Evolutionary conservation across 2,888 invertebrate species (phyloP).

Genomic region (Acleris emargana): DNA sequence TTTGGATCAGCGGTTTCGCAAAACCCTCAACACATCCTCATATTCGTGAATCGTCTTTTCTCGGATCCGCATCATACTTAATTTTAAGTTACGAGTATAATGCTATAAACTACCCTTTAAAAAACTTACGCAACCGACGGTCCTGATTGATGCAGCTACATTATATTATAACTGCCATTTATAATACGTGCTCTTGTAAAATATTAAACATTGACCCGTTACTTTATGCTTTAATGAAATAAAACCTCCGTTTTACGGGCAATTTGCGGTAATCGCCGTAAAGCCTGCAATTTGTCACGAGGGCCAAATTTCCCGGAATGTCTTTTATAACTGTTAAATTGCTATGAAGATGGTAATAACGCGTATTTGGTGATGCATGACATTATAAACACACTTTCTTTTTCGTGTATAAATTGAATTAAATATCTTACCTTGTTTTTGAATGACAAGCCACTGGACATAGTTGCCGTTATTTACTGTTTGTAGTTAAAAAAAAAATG

Average conservation of each 20-base stretch:
- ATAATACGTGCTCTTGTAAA: background rate
- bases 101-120: too few relatives aligned
- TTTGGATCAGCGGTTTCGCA: too few relatives aligned
- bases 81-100: too few relatives aligned
- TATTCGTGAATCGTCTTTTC: too few relatives aligned
- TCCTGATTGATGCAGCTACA: background rate
- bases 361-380: conserved; percentile 28
- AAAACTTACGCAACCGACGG: too few relatives aligned
- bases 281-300: conserved; percentile 25
- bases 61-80: too few relatives aligned
- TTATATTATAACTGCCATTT: conserved; percentile 1
- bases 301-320: conserved; percentile 13
- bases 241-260: conserved; percentile 20
- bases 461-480: too few relatives aligned
- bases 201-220: conserved; percentile 17
- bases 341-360: conserved; percentile 22
- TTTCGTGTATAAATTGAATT: background rate
- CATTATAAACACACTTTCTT: conserved; percentile 16
- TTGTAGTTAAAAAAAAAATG: too few relatives aligned
- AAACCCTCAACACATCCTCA: too few relatives aligned
- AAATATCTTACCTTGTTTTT: background rate
- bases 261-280: conserved; percentile 18
- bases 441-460: background rate
- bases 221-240: conserved; percentile 29
- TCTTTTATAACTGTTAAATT: conserved; percentile 22